A percentile compares a stretch with the other conserved stretches of the same genome.
phyloP scores from a whole-genome alignment of 2,113 vertebrate species.

The Symphodus melops region DNA sequence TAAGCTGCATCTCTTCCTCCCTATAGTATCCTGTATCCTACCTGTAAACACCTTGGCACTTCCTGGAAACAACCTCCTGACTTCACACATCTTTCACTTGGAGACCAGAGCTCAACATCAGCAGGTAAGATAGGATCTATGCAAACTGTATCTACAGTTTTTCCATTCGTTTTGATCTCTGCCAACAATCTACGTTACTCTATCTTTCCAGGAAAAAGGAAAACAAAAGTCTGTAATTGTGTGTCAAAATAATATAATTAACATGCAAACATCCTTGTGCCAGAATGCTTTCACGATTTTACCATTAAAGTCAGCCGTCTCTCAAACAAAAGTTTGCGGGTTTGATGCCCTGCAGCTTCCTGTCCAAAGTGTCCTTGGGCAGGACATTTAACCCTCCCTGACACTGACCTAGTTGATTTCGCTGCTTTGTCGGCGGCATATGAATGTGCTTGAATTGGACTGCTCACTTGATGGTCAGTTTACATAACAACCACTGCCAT shows the following conservation, averaged over 20 bases:
- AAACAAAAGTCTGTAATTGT: not conserved
- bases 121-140: conserved; percentile 5
- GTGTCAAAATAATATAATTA: not conserved
- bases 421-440: too few species aligned
- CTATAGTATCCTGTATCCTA: not conserved
- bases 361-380: too few species aligned
- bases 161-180: not conserved
- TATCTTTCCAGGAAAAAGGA: not conserved
- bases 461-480: too few species aligned
- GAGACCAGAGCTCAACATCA: conserved; percentile 4
- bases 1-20: conserved; percentile 20
- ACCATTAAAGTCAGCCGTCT: too few species aligned
- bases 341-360: too few species aligned
- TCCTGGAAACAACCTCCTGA: conserved; percentile 32
- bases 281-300: not conserved
- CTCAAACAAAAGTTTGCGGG: too few species aligned
- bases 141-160: not conserved
- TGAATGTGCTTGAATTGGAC: too few species aligned
- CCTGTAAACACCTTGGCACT: conserved; percentile 21
- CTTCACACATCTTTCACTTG: conserved; percentile 20
- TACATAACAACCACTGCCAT: too few species aligned
- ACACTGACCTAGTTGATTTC: too few species aligned
- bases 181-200: not conserved
- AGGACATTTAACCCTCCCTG: too few species aligned
- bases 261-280: not conserved